phyloP scores from a whole-genome alignment of 2,797 vertebrate species.

The Pseudotriccus pelzelni region DNA sequence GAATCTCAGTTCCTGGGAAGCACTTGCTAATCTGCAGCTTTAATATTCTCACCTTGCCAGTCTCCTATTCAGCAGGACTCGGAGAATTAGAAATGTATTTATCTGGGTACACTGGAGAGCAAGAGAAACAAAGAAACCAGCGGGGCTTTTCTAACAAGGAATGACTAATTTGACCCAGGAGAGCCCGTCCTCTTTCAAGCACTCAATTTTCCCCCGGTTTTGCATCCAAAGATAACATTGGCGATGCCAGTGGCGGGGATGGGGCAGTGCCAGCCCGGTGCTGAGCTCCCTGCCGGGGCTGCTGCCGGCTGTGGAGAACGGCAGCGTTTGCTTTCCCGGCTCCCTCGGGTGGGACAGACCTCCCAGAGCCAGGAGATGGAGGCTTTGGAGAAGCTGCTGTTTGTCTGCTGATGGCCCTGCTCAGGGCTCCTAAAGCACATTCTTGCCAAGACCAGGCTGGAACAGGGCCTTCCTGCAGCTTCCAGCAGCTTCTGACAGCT shows the following conservation, averaged over 20 bases:
- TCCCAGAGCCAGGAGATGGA: background rate
- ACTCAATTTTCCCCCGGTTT: conserved; percentile 25
- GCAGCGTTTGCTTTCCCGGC: background rate
- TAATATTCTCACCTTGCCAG: conserved; percentile 42
- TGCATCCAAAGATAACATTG: conserved; percentile 3
- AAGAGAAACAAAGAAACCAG: conserved; percentile 59
- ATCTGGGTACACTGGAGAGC: conserved; percentile 37
- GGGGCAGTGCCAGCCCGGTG: conserved; percentile 3
- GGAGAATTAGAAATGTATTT: conserved; percentile 39
- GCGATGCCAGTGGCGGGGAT: background rate
- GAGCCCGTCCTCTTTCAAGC: conserved; percentile 23
- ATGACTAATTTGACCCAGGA: conserved; percentile 58
- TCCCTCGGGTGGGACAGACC: background rate
- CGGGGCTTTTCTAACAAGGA: conserved; percentile 55
- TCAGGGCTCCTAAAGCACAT: background rate
- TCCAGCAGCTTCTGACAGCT: background rate
- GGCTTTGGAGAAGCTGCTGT: background rate
- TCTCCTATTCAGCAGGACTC: background rate
- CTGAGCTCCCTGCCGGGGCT: background rate
- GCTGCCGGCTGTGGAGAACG: background rate
- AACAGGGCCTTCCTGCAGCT: accelerated
- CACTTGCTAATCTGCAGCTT: conserved; percentile 23
- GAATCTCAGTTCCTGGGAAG: background rate
- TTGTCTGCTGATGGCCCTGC: background rate
- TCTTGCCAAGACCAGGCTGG: accelerated